These are phyloP conservation scores for Heteromyza rotundicornis DNA, from an alignment of 2,888 invertebrate genomes.

Conservation along the genomic window DNA sequence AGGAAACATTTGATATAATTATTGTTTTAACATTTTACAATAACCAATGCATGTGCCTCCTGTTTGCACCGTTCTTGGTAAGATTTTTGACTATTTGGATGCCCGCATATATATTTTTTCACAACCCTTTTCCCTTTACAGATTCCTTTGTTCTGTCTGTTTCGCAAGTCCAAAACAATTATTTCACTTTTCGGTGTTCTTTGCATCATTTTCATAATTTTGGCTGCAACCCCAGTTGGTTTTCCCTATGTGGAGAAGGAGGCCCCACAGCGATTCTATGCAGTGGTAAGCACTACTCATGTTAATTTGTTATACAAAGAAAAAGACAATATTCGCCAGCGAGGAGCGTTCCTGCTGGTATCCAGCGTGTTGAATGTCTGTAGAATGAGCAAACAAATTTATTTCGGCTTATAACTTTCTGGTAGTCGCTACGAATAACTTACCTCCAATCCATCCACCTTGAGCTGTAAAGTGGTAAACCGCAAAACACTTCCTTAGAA, in stretches of 20 bases:
- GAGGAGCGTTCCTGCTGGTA: conserved; percentile 43
- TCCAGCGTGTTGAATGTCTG: conserved; percentile 51
- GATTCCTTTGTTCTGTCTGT: conserved; percentile 57
- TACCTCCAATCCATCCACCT: conserved; percentile 55
- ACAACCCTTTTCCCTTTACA: no score
- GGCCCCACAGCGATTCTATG: conserved; percentile 64
- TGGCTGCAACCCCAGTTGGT: conserved; percentile 65
- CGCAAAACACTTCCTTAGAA: conserved; percentile 45
- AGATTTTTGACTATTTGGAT: no score
- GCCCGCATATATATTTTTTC: no score
- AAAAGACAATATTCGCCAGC: no score
- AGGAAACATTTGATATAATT: no score
- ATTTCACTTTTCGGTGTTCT: conserved; percentile 51
- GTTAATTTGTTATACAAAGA: no score
- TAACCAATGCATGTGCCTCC: conserved; percentile 45
- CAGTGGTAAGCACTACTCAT: conserved; percentile 61
- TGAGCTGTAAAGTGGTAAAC: conserved; percentile 51
- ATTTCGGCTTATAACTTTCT: no score
- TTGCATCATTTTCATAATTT: conserved; percentile 52
- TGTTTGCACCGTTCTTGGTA: conserved; percentile 52
- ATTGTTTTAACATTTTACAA: no score
- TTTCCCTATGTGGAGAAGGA: conserved; percentile 67
- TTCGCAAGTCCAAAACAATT: conserved; percentile 58
- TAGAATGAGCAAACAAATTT: no score
- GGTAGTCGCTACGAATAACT: conserved; percentile 9